phyloP scores from a whole-genome alignment of 2,797 vertebrate species.

The Urocyon cinereoargenteus region DNA sequence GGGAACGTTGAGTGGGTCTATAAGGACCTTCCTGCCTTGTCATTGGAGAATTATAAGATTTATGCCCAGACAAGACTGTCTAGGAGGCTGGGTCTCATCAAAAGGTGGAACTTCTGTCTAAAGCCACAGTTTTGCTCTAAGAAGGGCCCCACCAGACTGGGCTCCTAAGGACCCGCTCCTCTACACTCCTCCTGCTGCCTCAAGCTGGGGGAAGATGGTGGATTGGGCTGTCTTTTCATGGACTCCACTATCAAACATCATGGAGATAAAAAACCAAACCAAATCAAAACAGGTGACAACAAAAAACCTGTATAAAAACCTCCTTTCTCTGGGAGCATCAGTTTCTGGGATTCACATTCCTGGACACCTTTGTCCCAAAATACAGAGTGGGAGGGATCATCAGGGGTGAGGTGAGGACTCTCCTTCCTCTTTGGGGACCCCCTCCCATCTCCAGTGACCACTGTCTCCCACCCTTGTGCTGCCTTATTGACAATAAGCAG shows the following conservation, averaged over 20 bases:
- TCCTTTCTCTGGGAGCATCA: not conserved
- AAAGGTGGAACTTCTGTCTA: not conserved
- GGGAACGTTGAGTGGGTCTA: not conserved
- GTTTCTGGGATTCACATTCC: not conserved
- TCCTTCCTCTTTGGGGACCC: not conserved
- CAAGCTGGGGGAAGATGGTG: not conserved
- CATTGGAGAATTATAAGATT: not conserved
- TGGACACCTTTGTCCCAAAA: not conserved
- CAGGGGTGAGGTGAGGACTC: not conserved
- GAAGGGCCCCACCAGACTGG: not conserved
- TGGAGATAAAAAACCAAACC: not conserved
- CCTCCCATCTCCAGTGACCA: rapidly evolving
- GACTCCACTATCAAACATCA: not conserved
- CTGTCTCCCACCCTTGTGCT: not conserved
- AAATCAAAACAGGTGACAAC: not conserved
- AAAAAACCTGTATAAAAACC: not conserved
- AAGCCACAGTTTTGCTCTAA: not conserved
- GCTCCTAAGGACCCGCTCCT: not conserved
- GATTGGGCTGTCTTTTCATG: not conserved
- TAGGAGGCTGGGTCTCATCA: not conserved
- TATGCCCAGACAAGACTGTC: not conserved
- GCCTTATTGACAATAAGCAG: rapidly evolving
- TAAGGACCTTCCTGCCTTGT: not conserved
- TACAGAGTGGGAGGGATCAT: not conserved
- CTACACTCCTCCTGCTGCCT: not conserved